A percentile compares a stretch with the other conserved stretches of the same genome.
These are phyloP conservation scores for Criorhina ranunculi DNA, from an alignment of 2,888 invertebrate genomes.

Conservation along the genomic window DNA sequence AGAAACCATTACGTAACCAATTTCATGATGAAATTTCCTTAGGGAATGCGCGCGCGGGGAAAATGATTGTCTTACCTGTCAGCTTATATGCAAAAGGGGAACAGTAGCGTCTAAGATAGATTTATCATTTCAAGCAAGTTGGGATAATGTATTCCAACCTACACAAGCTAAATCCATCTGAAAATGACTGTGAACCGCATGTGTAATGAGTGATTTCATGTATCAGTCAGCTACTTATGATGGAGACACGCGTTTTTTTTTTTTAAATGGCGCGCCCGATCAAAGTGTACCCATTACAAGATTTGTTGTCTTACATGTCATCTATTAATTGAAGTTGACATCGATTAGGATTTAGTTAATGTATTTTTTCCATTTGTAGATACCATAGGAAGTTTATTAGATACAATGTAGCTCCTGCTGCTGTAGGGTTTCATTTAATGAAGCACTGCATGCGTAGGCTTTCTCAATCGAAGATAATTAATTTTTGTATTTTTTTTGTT, in stretches of 20 bases:
- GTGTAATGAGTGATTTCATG: conserved; percentile 44
- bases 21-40: conserved; percentile 22
- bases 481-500: conserved; percentile 17
- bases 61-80: conserved; percentile 19
- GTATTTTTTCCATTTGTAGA: conserved; percentile 29
- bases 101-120: conserved; percentile 1
- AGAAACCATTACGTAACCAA: conserved; percentile 8
- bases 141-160: conserved; percentile 46
- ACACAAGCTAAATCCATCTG: conserved; percentile 29
- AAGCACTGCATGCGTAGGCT: conserved; percentile 6
- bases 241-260: conserved; percentile 13
- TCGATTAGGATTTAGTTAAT: conserved; percentile 34
- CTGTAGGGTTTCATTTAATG: conserved; percentile 12
- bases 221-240: conserved; percentile 22
- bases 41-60: neutral
- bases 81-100: neutral
- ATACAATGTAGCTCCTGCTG: conserved; percentile 15
- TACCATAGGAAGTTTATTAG: conserved; percentile 30
- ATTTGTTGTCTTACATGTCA: conserved; percentile 41
- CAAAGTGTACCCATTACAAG: conserved; percentile 53
- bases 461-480: neutral
- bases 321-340: conserved; percentile 58
- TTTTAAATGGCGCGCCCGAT: conserved; percentile 19
- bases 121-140: conserved; percentile 35
- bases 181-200: conserved; percentile 40